Evolutionary conservation across 2,797 vertebrate genomes (phyloP).

Genomic region (Anguilla megastoma): DNA sequence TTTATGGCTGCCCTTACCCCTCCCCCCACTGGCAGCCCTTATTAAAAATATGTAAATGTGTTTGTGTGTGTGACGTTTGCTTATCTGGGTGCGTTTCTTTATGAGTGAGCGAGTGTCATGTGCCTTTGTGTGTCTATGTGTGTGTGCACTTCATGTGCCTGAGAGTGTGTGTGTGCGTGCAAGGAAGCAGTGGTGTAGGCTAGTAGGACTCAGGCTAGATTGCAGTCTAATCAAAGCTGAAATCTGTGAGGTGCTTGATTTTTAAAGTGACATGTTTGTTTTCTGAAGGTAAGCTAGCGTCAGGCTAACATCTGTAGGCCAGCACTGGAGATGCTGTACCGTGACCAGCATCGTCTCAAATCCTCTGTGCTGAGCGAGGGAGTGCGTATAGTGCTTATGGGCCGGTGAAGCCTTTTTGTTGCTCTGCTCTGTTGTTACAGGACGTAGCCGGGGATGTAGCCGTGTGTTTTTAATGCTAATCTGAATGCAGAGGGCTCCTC

Average conservation of each 20-base stretch:
- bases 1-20: neutral
- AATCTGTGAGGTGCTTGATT: neutral
- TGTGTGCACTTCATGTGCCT: neutral
- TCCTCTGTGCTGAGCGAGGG: neutral
- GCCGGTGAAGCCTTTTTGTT: neutral
- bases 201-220: neutral
- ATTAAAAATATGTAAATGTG: neutral
- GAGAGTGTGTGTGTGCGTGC: neutral
- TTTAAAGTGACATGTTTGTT: neutral
- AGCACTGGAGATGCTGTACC: neutral
- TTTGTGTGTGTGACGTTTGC: neutral
- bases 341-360: neutral
- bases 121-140: neutral
- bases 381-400: neutral
- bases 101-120: neutral
- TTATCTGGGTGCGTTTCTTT: neutral
- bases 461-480: neutral
- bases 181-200: neutral
- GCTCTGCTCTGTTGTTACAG: neutral
- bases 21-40: neutral
- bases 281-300: neutral
- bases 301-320: neutral
- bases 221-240: neutral
- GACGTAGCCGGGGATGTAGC: neutral
- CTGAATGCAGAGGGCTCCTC: neutral